phyloP scores from a whole-genome alignment of 2,797 vertebrate genomes.

The Argya squamiceps region DNA sequence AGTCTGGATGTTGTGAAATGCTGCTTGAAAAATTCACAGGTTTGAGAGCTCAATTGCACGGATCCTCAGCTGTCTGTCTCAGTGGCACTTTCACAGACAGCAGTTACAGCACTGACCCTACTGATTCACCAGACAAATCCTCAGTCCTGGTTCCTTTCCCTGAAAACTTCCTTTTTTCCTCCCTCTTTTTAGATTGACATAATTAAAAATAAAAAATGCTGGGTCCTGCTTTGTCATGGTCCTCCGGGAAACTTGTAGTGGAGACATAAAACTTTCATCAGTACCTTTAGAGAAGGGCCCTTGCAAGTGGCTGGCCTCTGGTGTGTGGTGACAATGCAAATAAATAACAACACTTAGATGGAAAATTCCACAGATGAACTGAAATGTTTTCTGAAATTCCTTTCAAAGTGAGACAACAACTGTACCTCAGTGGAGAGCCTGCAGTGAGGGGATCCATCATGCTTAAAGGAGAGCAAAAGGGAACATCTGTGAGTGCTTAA shows the following conservation, averaged over 20 bases:
- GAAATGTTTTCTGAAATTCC: conserved; percentile 7
- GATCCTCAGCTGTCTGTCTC: background rate
- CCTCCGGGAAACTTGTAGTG: background rate
- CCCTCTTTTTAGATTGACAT: background rate
- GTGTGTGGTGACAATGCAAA: background rate
- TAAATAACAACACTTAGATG: background rate
- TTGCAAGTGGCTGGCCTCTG: background rate
- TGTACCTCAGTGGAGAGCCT: background rate
- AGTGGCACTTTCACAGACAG: background rate
- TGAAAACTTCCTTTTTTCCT: background rate
- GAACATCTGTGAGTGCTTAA: conserved; percentile 43
- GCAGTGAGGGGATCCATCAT: background rate
- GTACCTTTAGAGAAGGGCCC: background rate
- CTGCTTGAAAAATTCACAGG: background rate
- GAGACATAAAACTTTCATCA: background rate
- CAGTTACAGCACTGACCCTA: background rate
- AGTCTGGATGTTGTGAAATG: background rate
- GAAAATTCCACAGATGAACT: background rate
- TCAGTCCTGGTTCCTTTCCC: background rate
- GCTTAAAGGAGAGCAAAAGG: background rate
- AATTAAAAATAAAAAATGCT: background rate
- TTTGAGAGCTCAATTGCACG: background rate
- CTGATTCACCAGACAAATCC: background rate
- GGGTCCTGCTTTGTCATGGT: background rate
- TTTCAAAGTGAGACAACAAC: conserved; percentile 14